Conservation (phyloP, 1,140 invertebrate species). For the Diploscapter pachys region DNA sequence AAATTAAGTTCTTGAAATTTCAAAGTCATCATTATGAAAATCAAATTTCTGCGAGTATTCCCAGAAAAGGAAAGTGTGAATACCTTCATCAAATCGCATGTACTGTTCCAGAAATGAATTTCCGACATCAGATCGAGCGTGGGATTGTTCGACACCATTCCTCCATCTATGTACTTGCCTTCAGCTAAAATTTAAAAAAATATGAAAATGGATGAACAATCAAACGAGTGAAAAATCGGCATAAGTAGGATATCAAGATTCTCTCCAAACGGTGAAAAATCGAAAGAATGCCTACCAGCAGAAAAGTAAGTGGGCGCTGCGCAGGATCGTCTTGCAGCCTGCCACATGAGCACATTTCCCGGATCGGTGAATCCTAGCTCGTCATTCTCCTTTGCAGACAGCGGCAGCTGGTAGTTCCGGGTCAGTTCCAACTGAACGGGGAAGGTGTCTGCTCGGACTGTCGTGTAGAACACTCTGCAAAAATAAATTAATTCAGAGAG, state of each 20-base stretch:
- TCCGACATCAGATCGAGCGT: slow-evolving; percentile 89
- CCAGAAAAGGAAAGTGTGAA: neutral
- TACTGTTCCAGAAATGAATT: slow-evolving; percentile 81
- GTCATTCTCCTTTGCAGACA: slow-evolving; percentile 28
- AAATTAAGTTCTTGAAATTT: neutral
- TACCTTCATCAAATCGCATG: slow-evolving; percentile 54
- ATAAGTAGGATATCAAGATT: no score
- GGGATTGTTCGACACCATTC: slow-evolving; percentile 92
- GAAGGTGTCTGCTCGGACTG: slow-evolving; percentile 80
- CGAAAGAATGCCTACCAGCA: neutral
- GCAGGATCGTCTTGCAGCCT: slow-evolving; percentile 15
- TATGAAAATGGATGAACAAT: no score
- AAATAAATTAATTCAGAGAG: slow-evolving; percentile 23
- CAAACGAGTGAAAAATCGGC: no score
- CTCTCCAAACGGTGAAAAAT: no score
- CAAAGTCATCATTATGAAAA: slow-evolving; percentile 2
- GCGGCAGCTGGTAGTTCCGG: slow-evolving; percentile 79
- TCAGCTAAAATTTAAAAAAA: slow-evolving; percentile 58
- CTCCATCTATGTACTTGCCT: slow-evolving; percentile 84
- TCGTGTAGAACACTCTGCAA: slow-evolving; percentile 78
- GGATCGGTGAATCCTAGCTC: slow-evolving; percentile 28
- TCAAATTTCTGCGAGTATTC: neutral
- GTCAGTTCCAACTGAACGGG: slow-evolving; percentile 90
- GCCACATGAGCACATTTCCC: slow-evolving; percentile 9
- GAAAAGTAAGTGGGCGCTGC: slow-evolving; percentile 30